Conservation (phyloP, 2,888 invertebrate species). For the Junonia oenone region DNA sequence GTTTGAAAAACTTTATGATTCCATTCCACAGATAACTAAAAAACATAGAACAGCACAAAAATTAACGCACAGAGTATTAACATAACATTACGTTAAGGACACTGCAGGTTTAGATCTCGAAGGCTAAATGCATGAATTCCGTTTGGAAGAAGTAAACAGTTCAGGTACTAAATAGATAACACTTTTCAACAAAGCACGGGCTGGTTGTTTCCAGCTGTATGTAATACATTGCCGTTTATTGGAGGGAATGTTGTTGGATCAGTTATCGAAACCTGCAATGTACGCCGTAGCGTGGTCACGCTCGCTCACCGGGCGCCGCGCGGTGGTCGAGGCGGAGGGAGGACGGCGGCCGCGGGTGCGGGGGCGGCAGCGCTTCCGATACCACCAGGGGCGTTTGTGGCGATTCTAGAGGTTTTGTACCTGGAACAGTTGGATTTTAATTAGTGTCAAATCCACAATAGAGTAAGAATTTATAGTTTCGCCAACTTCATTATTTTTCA, state of each 20-base stretch:
- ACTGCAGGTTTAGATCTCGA: constrained; percentile 63
- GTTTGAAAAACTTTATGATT: constrained; percentile 37
- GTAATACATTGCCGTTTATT: constrained; percentile 25
- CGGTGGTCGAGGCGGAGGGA: constrained; percentile 77
- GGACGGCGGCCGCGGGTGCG: constrained; percentile 71
- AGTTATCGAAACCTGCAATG: constrained; percentile 64
- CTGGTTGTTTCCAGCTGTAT: constrained; percentile 16
- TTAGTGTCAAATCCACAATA: no score
- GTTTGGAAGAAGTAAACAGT: constrained; percentile 15
- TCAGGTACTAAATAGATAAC: constrained; percentile 29
- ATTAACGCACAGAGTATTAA: constrained; percentile 58
- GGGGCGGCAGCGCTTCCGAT: constrained; percentile 65
- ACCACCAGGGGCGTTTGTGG: constrained; percentile 89
- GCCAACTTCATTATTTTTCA: no score
- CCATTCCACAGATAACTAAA: constrained; percentile 57
- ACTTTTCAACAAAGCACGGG: constrained; percentile 18
- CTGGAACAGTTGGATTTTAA: constrained; percentile 36
- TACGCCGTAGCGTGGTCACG: constrained; percentile 59
- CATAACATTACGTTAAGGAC: constrained; percentile 49
- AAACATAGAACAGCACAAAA: constrained; percentile 67
- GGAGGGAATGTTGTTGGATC: constrained; percentile 55
- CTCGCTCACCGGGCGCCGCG: constrained; percentile 78
- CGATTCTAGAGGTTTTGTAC: constrained; percentile 89
- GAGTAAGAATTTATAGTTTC: no score
- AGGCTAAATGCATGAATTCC: constrained; percentile 54